Evolutionary conservation across 2,797 vertebrate genomes (phyloP), one percentile per base, ranked within the genome.

Genomic region (Pseudocheirus occidentalis): DNA sequence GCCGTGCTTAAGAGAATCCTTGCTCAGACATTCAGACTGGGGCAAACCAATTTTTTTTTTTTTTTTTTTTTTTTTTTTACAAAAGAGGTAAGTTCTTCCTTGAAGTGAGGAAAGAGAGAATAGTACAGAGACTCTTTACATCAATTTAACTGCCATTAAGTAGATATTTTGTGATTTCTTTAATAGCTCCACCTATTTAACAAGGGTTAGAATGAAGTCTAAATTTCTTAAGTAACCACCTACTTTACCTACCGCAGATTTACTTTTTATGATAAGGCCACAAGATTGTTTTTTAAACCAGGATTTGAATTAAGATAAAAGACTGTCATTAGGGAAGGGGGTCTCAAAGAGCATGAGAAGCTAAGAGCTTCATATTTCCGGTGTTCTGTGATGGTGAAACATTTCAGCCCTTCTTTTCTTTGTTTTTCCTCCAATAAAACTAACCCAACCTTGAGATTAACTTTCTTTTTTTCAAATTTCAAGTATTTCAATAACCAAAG

Each of bases 1-100:
- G 28, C 7, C 53, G 34, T 24, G 40, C 34, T 92, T 52, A 52
- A 5, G n/a, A 66, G 89, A n/a, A n/a, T 91, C 29, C n/a, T 34
- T 58, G 0, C 40, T 18, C n/a, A 62, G 29, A 0, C 90, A 34
- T 12, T 91, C 55, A 46, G 62, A 34, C 29, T 66, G 73, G n/a
- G 18, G 6, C 0, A 40, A 81, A 81, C 16, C 14, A 40, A 40
- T 92, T 5, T n/a, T n/a, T n/a, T n/a, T n/a, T n/a, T n/a, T n/a
- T n/a, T n/a, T n/a, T n/a, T n/a, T n/a, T n/a, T n/a, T n/a, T 91
- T 97, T 90, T 95, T n/a, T 91, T 97, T 90, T 95, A 91, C 54
- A 93, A 34, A 59, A 93, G 18, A 95, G n/a, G n/a, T n/a, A n/a
- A n/a, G n/a, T n/a, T n/a, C 46, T 34, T 55, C n/a, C 31, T 24